Base-by-base conservation (phyloP, 2,797 vertebrate species). In the Hydrophis major region DNA sequence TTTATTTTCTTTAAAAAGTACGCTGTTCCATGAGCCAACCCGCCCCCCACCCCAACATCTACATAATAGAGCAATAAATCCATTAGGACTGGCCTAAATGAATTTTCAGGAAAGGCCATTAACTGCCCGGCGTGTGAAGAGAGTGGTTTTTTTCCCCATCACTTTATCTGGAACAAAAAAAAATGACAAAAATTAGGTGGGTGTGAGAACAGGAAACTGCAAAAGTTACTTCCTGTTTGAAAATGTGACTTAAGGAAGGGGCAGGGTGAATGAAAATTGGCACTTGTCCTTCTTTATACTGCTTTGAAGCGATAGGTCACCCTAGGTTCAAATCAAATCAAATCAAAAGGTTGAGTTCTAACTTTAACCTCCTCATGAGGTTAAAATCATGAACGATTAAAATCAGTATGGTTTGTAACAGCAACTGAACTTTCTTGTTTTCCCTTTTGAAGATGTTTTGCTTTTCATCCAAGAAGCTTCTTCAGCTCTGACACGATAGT, bases 181-280 rank as follows among this genome's bases (percentile, higher is more conserved):
- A 86, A 89, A 92, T 61, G 28, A 86, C 1, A 86, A 61, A 94
- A 94, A 96, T 95, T 94, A 94, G 91, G 93, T 96, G 94, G 94
- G 93, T 96, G 95, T 96, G 92, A 94, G 94, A 96, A 97, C 96
- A 96, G 95, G 96, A 97, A 97, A 94, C 50, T 95, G 95, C 95
- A 94, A 14, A 93, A 42, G 27, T 91, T 95, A 93, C 94, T 97
- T 97, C 96, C 96, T 97, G 96, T 96, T 96, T 94, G 69, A 94
- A 94, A 88, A 6, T 95, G 96, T 90, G 91, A 94, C 96, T 96
- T 93, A 55, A 42, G 95, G 32, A 95, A 96, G 93, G 14, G 91
- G 92, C 92, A 93, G 95, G 92, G 90, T 93, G 93, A 95, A 94
- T 94, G 91, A 90, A 16, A 92, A 12, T 1, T 18, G 59, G 92